Base-by-base conservation (phyloP, 2,797 vertebrate genomes). In the Enteromius trimaculatus region DNA sequence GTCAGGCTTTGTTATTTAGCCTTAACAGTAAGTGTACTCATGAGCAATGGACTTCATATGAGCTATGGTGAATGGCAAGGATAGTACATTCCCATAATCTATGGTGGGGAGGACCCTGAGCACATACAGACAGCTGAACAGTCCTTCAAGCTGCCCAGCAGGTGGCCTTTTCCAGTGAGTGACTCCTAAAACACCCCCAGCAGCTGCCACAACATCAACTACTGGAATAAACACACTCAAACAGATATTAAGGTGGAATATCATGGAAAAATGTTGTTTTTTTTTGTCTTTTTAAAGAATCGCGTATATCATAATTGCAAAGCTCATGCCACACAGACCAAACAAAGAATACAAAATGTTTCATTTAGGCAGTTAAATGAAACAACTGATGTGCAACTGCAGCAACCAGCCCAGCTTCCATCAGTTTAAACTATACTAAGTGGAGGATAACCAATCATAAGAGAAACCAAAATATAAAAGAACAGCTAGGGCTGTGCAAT, bases 81-180 rank as follows among this genome's bases (percentile, higher is more conserved):
- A 65, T 42, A 55, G 44, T 64, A 17, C 86, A 84, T 86, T 77
- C 84, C 58, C 7, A 0, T 72, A 31, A 79, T 79, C 83, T 53
- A 72, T 74, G 58, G 68, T 78, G 78, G 65, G 75, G 21, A 49
- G n/a, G 29, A 42, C 44, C 69, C 69, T 4, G 21, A 84, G 60
- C 53, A n/a, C 8, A 8, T n/a, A n/a, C 21, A 65, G 66, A 84
- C 86, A 87, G 74, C 86, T 85, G 84, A 55, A 58, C 19, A 60
- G 71, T 44, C 79, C 17, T 58, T 70, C 16, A 71, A 21, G 37
- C 29, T 29, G 6, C 78, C 23, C 23, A 47, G 47, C 55, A 16
- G 66, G 51, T 80, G 79, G 51, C 37, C 66, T 80, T 80, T 26
- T 42, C 14, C 34, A 55, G 9, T 2, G n/a, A 70, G 34, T 53